These are phyloP conservation scores for Heteromyza rotundicornis DNA, from an alignment of 2,888 invertebrate species.

Conservation along the genomic window DNA sequence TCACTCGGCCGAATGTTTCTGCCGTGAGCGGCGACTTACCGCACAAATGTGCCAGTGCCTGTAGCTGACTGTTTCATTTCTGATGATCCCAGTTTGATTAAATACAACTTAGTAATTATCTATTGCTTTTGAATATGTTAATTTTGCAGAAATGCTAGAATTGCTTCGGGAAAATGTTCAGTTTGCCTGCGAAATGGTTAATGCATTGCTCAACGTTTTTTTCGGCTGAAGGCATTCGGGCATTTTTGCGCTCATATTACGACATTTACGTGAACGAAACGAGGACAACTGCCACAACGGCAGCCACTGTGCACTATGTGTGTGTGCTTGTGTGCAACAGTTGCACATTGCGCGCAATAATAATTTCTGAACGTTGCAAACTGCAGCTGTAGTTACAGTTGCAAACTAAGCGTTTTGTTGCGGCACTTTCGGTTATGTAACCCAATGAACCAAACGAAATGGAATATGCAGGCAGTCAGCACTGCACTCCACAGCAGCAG, in stretches of 20 bases:
- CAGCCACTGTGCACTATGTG: not conserved
- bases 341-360: not conserved
- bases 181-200: too few species aligned
- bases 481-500: not conserved
- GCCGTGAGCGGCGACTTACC: too few species aligned
- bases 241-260: slow-evolving; percentile 1
- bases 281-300: not conserved
- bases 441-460: not conserved
- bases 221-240: not conserved
- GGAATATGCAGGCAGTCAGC: not conserved
- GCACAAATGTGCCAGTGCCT: too few species aligned
- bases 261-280: not conserved
- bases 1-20: too few species aligned
- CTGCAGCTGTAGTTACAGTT: not conserved
- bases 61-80: too few species aligned
- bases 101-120: too few species aligned
- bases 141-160: too few species aligned
- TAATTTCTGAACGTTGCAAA: not conserved
- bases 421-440: not conserved
- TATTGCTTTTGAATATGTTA: too few species aligned
- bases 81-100: too few species aligned
- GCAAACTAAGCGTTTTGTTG: not conserved
- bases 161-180: too few species aligned
- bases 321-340: not conserved
- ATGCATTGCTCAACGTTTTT: not conserved